Evolutionary conservation across 2,888 invertebrate species (phyloP).

Genomic region (Hipparchia sbordonii): DNA sequence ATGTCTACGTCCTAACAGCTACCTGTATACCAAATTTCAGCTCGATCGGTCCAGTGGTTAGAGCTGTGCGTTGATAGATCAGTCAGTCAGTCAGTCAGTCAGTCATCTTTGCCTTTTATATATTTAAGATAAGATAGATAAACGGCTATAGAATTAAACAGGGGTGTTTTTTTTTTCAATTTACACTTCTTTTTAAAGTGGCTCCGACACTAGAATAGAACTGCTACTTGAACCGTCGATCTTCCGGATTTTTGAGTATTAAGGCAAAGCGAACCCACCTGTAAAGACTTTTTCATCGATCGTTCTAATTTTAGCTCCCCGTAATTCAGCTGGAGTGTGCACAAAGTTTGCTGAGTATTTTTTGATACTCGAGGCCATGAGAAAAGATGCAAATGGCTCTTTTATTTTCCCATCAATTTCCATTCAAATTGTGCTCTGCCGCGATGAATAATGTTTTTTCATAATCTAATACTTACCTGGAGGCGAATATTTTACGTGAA

Average conservation of each 20-base stretch:
- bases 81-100: no score
- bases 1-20: no score
- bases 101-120: no score
- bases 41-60: no score
- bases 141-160: no score
- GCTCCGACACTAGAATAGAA: no score
- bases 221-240: no score
- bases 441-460: constrained; percentile 27
- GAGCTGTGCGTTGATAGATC: no score
- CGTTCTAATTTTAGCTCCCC: constrained; percentile 12
- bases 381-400: constrained; percentile 39
- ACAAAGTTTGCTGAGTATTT: constrained; percentile 30
- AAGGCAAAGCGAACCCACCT: neutral
- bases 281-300: neutral
- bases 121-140: no score
- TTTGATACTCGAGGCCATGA: constrained; percentile 30
- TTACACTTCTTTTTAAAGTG: no score
- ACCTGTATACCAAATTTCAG: no score
- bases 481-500: constrained; percentile 22
- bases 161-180: no score
- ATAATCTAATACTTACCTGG: constrained; percentile 26
- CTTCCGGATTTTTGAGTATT: neutral
- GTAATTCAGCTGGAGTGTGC: constrained; percentile 15
- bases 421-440: constrained; percentile 30
- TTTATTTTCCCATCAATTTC: constrained; percentile 34